Evolutionary conservation across 2,888 invertebrate species (phyloP).

Genomic region (Euplagia quadripunctaria): DNA sequence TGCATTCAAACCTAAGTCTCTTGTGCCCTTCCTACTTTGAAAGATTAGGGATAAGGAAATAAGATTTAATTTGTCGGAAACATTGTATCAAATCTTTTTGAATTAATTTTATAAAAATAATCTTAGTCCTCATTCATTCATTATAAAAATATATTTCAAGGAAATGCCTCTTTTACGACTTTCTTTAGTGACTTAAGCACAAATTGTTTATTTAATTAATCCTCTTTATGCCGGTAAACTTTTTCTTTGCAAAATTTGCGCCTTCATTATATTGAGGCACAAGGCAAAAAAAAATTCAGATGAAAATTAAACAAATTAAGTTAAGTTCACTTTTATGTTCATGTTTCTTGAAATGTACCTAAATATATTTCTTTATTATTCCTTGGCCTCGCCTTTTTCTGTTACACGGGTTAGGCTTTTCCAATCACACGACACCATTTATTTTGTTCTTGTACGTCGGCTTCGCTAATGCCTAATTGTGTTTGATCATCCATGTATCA

Average conservation of each 20-base stretch:
- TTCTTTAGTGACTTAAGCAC: constrained; percentile 9
- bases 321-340: not conserved
- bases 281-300: not conserved
- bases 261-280: constrained; percentile 24
- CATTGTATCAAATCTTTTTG: not conserved
- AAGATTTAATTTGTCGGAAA: not conserved
- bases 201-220: constrained; percentile 26
- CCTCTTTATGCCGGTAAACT: constrained; percentile 4
- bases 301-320: constrained; percentile 1
- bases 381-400: too few relatives aligned
- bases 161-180: not conserved
- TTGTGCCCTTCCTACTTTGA: not conserved
- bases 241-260: constrained; percentile 15
- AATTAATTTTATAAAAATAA: not conserved
- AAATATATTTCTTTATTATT: too few relatives aligned
- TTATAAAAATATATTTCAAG: not conserved
- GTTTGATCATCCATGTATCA: too few relatives aligned
- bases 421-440: too few relatives aligned
- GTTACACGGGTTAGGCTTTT: too few relatives aligned
- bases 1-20: not conserved
- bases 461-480: too few relatives aligned
- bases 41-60: not conserved
- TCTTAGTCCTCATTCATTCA: not conserved
- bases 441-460: too few relatives aligned
- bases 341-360: not conserved